Percentiles rank a stretch among this genome's conserved stretches.
Conservation (phyloP, 2,797 vertebrate genomes). For the Phaenicophaeus curvirostris region DNA sequence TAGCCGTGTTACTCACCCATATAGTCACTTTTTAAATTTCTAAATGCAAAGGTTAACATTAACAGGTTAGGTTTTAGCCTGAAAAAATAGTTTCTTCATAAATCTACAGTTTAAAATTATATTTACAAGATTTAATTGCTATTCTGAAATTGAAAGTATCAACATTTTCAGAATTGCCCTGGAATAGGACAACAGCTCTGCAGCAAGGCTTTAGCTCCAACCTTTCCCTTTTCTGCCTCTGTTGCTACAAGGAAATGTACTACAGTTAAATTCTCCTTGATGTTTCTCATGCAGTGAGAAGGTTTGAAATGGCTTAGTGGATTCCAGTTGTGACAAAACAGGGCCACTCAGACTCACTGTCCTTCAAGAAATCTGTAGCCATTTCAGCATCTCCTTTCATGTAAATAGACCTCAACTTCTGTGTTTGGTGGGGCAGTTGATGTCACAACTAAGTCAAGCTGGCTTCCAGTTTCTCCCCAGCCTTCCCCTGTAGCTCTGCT, state of each 20-base stretch:
- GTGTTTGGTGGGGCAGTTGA: neutral
- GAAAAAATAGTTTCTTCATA: neutral
- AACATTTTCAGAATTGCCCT: neutral
- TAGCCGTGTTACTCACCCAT: neutral
- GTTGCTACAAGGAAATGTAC: neutral
- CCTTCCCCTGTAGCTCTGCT: neutral
- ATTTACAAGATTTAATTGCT: neutral
- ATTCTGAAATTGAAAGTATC: neutral
- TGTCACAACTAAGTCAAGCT: neutral
- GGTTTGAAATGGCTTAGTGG: neutral
- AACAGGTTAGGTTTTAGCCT: neutral
- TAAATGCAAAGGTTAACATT: neutral
- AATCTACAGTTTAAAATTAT: neutral
- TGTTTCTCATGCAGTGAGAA: neutral
- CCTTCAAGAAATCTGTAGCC: neutral
- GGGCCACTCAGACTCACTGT: neutral
- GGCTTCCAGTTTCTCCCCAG: neutral
- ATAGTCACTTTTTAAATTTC: neutral
- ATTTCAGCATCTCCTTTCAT: neutral
- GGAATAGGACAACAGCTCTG: neutral
- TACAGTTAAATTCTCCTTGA: neutral
- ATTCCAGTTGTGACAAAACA: neutral
- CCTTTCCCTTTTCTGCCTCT: neutral
- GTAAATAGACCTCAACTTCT: neutral
- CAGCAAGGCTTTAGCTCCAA: neutral